phyloP scores from a whole-genome alignment of 1,140 invertebrate species.

The Asobara japonica region DNA sequence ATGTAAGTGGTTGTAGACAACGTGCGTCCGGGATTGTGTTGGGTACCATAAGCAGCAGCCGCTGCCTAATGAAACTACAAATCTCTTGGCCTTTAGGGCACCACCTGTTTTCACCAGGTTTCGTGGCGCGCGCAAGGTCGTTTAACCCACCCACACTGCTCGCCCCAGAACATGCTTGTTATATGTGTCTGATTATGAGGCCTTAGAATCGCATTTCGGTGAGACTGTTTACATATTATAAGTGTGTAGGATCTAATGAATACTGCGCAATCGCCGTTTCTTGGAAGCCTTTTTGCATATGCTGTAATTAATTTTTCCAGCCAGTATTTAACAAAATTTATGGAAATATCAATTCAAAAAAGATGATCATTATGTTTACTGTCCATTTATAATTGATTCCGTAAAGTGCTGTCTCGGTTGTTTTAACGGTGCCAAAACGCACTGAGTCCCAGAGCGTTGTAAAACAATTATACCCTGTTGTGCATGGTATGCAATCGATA shows the following conservation, averaged over 20 bases:
- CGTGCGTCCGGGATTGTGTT: slow-evolving; percentile 35
- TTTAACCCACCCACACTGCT: slow-evolving; percentile 15
- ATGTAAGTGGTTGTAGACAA: slow-evolving; percentile 68
- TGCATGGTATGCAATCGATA: slow-evolving; percentile 51
- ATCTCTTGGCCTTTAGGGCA: slow-evolving; percentile 63
- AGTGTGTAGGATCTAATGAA: too few relatives aligned
- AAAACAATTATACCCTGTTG: slow-evolving; percentile 57
- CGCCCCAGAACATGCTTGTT: slow-evolving; percentile 22
- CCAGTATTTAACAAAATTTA: neutral
- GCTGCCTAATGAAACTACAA: slow-evolving; percentile 68
- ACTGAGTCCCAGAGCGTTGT: slow-evolving; percentile 40
- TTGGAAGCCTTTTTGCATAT: neutral
- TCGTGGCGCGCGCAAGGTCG: neutral
- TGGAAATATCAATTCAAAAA: neutral
- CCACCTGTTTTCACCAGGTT: slow-evolving; percentile 57
- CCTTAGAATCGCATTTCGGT: neutral
- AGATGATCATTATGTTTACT: too few relatives aligned
- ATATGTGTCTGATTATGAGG: slow-evolving; percentile 21
- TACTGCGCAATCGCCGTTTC: too few relatives aligned
- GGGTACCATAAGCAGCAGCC: slow-evolving; percentile 65
- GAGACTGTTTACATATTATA: neutral
- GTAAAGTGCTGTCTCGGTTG: slow-evolving; percentile 13
- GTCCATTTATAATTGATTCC: neutral
- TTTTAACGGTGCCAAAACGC: neutral
- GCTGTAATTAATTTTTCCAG: neutral